phyloP scores from a whole-genome alignment of 2,113 vertebrate genomes.

The Nipponia nippon region DNA sequence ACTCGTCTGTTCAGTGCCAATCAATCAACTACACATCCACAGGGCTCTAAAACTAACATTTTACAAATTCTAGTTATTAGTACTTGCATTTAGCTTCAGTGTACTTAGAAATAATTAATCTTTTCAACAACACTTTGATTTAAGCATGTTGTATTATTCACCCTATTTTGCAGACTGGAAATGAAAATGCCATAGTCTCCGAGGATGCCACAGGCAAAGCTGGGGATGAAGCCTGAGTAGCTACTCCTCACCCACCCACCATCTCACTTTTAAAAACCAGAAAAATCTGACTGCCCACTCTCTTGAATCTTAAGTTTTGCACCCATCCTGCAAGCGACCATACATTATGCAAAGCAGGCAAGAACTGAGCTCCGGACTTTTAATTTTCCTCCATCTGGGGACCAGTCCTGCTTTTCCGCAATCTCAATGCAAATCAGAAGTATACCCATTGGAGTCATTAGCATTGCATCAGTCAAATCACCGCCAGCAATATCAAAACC shows the following conservation, averaged over 20 bases:
- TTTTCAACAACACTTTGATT: slow-evolving; percentile 39
- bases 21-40: slow-evolving; percentile 17
- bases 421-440: slow-evolving; percentile 41
- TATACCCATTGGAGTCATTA: slow-evolving; percentile 37
- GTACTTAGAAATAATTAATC: slow-evolving; percentile 45
- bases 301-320: slow-evolving; percentile 34
- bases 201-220: slow-evolving; percentile 15
- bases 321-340: slow-evolving; percentile 28
- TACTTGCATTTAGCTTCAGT: slow-evolving; percentile 22
- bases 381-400: slow-evolving; percentile 36
- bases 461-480: slow-evolving; percentile 46
- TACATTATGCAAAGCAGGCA: slow-evolving; percentile 38
- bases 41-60: slow-evolving; percentile 22
- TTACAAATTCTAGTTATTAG: slow-evolving; percentile 41
- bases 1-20: background rate
- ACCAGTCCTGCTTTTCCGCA: slow-evolving; percentile 36
- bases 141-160: slow-evolving; percentile 32
- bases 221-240: background rate
- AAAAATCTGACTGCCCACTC: slow-evolving; percentile 25
- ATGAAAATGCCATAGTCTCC: background rate
- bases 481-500: slow-evolving; percentile 13
- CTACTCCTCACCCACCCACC: slow-evolving; percentile 1
- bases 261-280: background rate
- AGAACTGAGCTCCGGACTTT: slow-evolving; percentile 6
- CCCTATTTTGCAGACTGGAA: slow-evolving; percentile 8